phyloP scores from a whole-genome alignment of 2,888 invertebrate genomes.

The Lordiphosa andalusiaca region DNA sequence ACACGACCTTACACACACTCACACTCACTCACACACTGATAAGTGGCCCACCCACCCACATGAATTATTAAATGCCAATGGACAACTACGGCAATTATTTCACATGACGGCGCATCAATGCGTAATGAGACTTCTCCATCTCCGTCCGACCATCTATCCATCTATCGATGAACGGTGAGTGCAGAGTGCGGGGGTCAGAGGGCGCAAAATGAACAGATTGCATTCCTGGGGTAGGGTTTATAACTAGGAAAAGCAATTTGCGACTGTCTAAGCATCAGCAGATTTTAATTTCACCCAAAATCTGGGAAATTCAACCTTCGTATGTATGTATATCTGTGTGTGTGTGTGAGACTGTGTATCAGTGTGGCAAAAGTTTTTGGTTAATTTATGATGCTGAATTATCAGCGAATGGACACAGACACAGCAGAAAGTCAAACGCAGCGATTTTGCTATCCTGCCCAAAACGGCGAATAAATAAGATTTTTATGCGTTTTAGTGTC shows the following conservation, averaged over 20 bases:
- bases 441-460: slow-evolving; percentile 46
- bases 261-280: slow-evolving; percentile 29
- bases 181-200: slow-evolving; percentile 19
- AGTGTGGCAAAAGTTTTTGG: slow-evolving; percentile 13
- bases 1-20: background rate
- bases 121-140: slow-evolving; percentile 35
- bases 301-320: slow-evolving; percentile 46
- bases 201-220: slow-evolving; percentile 60
- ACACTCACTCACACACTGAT: too few relatives aligned
- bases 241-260: slow-evolving; percentile 39
- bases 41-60: background rate
- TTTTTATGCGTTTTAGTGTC: slow-evolving; percentile 49
- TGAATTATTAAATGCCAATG: slow-evolving; percentile 52
- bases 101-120: slow-evolving; percentile 68
- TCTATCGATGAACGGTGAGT: slow-evolving; percentile 12
- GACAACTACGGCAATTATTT: slow-evolving; percentile 69
- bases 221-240: slow-evolving; percentile 23
- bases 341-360: slow-evolving; percentile 12
- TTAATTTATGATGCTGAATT: slow-evolving; percentile 13
- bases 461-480: slow-evolving; percentile 47
- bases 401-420: slow-evolving; percentile 29
- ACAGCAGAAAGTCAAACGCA: slow-evolving; percentile 58
- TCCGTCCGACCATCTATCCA: slow-evolving; percentile 22
- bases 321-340: slow-evolving; percentile 2
- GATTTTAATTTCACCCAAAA: slow-evolving; percentile 56